Conservation (phyloP, 1,140 invertebrate species). For the Paralvinella palmiformis region DNA sequence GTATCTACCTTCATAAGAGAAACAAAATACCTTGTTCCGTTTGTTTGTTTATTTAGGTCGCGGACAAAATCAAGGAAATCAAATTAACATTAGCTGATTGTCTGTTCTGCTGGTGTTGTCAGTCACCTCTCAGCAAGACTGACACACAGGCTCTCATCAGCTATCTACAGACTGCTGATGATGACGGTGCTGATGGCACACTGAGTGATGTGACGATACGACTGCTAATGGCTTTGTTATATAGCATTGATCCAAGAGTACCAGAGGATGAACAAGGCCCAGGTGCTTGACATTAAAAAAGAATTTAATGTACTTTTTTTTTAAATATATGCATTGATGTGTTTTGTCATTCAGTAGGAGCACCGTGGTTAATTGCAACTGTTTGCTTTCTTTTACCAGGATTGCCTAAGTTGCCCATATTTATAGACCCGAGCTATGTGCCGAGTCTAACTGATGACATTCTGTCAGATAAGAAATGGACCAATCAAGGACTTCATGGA, state of each 20-base stretch:
- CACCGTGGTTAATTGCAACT: conserved; percentile 29
- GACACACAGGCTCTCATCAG: conserved; percentile 53
- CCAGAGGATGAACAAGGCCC: conserved; percentile 58
- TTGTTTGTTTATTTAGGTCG: no score
- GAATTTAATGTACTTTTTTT: conserved; percentile 5
- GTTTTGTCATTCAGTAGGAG: not conserved
- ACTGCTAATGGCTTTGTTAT: conserved; percentile 75
- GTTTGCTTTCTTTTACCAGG: conserved; percentile 52
- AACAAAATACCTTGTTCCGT: no score
- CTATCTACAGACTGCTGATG: conserved; percentile 46
- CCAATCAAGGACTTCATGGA: conserved; percentile 62
- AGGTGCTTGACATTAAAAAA: conserved; percentile 21
- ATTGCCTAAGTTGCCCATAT: conserved; percentile 65
- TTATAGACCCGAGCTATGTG: conserved; percentile 64
- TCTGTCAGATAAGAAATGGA: conserved; percentile 56
- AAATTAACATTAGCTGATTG: conserved; percentile 74
- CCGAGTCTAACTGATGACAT: conserved; percentile 56
- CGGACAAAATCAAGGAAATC: conserved; percentile 71
- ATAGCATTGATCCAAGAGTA: conserved; percentile 72
- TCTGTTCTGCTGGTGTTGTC: conserved; percentile 79
- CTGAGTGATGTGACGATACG: conserved; percentile 72
- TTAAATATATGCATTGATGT: conserved; percentile 4
- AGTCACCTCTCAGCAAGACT: conserved; percentile 63
- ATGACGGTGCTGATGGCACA: conserved; percentile 42
- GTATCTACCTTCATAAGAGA: no score